These are phyloP conservation scores for Xiphorhynchus erythropygius DNA, from an alignment of 2,797 vertebrate genomes.

Conservation along the genomic window DNA sequence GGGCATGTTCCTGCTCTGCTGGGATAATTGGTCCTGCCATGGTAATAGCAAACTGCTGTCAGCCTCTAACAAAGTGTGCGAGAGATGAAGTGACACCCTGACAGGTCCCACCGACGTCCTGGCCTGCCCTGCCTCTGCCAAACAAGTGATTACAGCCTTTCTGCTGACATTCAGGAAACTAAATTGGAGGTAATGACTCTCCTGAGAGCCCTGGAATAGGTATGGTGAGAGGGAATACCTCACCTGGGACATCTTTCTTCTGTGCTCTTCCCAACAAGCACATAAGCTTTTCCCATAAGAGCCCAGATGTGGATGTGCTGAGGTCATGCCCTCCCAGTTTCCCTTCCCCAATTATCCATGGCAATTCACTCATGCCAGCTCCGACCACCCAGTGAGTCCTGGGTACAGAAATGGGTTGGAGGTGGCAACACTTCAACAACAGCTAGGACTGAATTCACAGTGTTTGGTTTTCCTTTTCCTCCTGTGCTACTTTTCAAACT, in stretches of 20 bases:
- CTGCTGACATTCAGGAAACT: slow-evolving; percentile 1
- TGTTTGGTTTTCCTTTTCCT: background rate
- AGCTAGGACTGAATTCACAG: background rate
- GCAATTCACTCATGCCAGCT: background rate
- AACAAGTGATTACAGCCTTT: background rate
- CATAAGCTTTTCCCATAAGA: background rate
- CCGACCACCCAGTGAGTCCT: background rate
- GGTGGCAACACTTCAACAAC: background rate
- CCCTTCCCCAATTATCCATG: background rate
- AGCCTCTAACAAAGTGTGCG: slow-evolving; percentile 1
- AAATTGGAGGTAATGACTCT: slow-evolving; percentile 44
- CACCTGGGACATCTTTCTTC: background rate
- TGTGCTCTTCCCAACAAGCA: accelerated
- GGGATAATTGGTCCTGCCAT: slow-evolving; percentile 64
- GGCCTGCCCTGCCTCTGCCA: background rate
- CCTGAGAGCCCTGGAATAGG: background rate
- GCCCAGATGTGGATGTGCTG: accelerated
- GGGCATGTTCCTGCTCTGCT: background rate
- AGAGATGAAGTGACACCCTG: slow-evolving; percentile 31
- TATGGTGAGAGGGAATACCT: background rate
- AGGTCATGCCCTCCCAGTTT: background rate
- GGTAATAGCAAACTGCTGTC: background rate
- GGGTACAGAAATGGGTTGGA: background rate
- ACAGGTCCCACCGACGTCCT: background rate
- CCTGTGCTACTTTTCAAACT: background rate